Base-by-base conservation (phyloP, 2,888 invertebrate species). In the Tridacna gigas region DNA sequence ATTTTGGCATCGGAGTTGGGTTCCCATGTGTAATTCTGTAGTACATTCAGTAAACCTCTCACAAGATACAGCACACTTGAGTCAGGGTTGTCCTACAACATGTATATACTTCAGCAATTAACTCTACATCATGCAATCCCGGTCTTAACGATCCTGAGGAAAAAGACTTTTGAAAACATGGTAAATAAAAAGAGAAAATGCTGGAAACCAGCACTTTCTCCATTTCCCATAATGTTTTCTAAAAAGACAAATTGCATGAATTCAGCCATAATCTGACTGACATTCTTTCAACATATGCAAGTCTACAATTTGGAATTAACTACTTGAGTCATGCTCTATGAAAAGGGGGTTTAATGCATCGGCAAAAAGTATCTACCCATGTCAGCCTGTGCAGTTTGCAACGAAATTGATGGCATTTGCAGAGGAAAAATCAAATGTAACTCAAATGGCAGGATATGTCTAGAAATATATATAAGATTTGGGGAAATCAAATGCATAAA, bases 51-150 rank as follows among this genome's bases (percentile, higher is more conserved):
- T 74, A 99, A 95, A 1, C 97, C 96, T 90, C 97, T 96, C 81
- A 97, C 95, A 83, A 98, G 96, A 95, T 97, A 98, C 18, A 98
- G 96, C 80, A 97, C 97, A 66, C 97, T 97, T 91, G 97, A 97
- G 90, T 98, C 98, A 11, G 98, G 97, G 92, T 97, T 98, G 93
- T 98, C 98, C 97, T 97, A 92, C 61, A 95, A 76, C 9, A 56
- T 15, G 3, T 15, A 20, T 56, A 5, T 56, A 20, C 15, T 56
- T 1, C 3, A 56, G 11, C 3, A 56, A 20, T 20, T 1, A 56
- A 9, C 56, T 20, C 18, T 56, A 5, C 9, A 15, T 11, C 56
- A 56, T 11, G 3, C 20, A 56, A 56, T 15, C 15, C 56, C 56
- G 1, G 11, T 56, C 9, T 20, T 56, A 11, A 56, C 9, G 56